These are phyloP conservation scores for Cherax destructor DNA, from an alignment of 1,140 invertebrate species.

Conservation along the genomic window DNA sequence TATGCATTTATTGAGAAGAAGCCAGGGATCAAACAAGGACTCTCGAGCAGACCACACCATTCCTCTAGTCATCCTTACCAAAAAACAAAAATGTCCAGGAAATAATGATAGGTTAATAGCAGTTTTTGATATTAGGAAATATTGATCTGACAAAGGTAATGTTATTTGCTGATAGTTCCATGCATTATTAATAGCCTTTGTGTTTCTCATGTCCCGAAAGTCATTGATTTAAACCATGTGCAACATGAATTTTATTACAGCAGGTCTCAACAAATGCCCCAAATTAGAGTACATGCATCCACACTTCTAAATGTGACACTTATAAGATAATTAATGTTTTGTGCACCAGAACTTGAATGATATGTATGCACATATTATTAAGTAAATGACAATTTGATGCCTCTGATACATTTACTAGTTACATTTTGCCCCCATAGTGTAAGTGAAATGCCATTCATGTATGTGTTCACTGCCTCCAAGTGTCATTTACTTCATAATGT, in stretches of 20 bases:
- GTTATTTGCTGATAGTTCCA: not conserved
- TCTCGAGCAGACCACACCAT: constrained; percentile 11
- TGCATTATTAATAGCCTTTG: not conserved
- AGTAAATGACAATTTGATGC: too few relatives aligned
- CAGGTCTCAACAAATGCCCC: too few relatives aligned
- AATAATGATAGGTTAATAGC: not conserved
- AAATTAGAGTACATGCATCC: too few relatives aligned
- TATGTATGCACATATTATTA: too few relatives aligned
- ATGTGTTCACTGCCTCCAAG: too few relatives aligned
- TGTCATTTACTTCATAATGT: too few relatives aligned
- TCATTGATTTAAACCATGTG: not conserved
- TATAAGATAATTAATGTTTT: too few relatives aligned
- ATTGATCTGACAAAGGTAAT: not conserved
- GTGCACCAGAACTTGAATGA: too few relatives aligned
- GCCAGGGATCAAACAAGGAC: not conserved
- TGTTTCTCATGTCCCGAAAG: not conserved
- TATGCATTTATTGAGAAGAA: constrained; percentile 46
- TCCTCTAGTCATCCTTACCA: constrained; percentile 30
- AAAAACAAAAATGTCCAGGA: not conserved
- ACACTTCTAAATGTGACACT: too few relatives aligned
- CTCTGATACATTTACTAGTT: too few relatives aligned
- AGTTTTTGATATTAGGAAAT: not conserved
- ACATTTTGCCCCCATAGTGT: too few relatives aligned
- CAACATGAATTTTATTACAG: not conserved
- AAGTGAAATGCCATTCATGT: too few relatives aligned